Conservation (phyloP, 2,113 vertebrate genomes). For the Prunella fulvescens region DNA sequence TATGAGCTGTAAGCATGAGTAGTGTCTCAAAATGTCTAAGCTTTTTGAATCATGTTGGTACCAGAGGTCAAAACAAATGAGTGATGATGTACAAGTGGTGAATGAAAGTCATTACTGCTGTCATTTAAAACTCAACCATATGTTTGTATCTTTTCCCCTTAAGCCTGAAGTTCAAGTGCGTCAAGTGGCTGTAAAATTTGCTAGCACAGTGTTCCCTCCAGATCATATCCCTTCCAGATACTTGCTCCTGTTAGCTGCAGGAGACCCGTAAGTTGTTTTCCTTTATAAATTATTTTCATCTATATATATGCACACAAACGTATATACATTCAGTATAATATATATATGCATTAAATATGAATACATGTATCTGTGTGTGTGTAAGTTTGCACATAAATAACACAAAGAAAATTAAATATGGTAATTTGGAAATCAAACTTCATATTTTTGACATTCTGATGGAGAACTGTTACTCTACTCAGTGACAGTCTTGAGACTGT, state of each 20-base stretch:
- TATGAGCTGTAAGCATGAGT: not conserved
- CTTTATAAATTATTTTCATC: not conserved
- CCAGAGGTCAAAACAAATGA: not conserved
- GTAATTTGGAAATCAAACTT: not conserved
- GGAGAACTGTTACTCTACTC: not conserved
- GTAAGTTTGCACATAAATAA: not conserved
- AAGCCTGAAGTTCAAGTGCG: constrained; percentile 98
- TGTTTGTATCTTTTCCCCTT: constrained; percentile 1
- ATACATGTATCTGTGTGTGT: not conserved
- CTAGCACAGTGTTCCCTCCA: constrained; percentile 90
- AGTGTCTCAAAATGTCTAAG: not conserved
- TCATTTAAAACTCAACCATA: not conserved
- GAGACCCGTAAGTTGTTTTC: constrained; percentile 88
- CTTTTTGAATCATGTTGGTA: not conserved
- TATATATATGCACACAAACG: rapidly evolving
- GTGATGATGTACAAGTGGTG: not conserved
- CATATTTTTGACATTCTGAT: not conserved
- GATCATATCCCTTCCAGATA: constrained; percentile 98
- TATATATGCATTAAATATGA: not conserved
- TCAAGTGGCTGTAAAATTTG: constrained; percentile 97
- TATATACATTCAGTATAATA: not conserved
- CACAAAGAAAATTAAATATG: not conserved
- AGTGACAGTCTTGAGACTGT: not conserved
- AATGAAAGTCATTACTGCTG: not conserved
- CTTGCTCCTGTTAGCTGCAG: constrained; percentile 90